A percentile compares a stretch with the other conserved stretches of the same genome.
phyloP scores from a whole-genome alignment of 2,113 vertebrate genomes.

The Hemichromis elongatus region DNA sequence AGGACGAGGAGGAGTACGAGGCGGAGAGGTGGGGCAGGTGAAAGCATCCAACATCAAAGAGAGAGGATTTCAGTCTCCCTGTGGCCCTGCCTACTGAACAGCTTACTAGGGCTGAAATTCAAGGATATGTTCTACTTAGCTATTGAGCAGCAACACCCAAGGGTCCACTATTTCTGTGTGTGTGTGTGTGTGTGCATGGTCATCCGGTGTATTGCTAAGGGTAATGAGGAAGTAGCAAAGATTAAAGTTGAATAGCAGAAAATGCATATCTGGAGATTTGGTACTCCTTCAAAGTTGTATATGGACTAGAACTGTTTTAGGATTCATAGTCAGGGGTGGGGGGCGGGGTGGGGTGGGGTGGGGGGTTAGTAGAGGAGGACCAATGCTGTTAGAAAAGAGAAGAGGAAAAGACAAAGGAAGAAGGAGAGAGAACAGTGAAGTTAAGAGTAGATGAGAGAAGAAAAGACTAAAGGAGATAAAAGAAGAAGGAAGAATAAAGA shows the following conservation, averaged over 20 bases:
- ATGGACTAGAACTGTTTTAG: neutral
- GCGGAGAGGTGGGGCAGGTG: constrained; percentile 16
- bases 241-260: neutral
- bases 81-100: neutral
- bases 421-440: neutral
- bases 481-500: neutral
- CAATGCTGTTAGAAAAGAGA: neutral
- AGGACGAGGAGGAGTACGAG: neutral
- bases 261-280: neutral
- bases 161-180: neutral
- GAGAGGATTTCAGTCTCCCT: neutral
- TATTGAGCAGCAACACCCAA: neutral
- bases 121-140: neutral
- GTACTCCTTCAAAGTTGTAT: neutral
- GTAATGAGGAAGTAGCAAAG: neutral
- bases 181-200: neutral
- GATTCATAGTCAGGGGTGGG: neutral
- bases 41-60: constrained; percentile 6
- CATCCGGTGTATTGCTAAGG: neutral
- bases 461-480: neutral
- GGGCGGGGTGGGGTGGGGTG: neutral
- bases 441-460: neutral
- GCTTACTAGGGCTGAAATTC: neutral
- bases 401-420: neutral
- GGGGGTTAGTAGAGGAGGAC: neutral